A percentile compares a stretch with the other conserved stretches of the same genome.
These are phyloP conservation scores for Varanus salvator DNA, from an alignment of 2,113 vertebrate genomes.

Conservation along the genomic window DNA sequence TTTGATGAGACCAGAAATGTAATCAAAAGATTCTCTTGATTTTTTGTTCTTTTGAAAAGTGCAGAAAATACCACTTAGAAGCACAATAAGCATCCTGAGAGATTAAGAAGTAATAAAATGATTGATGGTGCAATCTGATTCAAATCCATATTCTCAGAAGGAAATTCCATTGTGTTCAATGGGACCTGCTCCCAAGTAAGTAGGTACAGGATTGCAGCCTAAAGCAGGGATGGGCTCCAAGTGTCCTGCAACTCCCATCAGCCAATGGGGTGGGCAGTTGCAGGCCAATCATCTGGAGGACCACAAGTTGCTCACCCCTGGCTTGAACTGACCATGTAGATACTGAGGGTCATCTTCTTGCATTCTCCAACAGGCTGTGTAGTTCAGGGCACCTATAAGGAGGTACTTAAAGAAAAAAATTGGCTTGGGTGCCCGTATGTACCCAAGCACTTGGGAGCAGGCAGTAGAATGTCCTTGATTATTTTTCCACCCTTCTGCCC, in stretches of 20 bases:
- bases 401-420: background rate
- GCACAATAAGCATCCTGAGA: background rate
- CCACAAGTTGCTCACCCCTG: no score
- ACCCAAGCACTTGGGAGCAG: background rate
- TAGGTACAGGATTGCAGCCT: background rate
- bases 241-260: no score
- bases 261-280: no score
- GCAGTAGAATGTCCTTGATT: background rate
- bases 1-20: background rate
- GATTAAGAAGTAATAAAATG: background rate
- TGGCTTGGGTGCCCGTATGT: background rate
- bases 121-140: background rate
- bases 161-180: background rate
- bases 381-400: background rate
- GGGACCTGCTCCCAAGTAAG: background rate
- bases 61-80: background rate
- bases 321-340: no score
- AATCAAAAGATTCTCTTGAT: background rate
- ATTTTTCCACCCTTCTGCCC: background rate
- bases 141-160: background rate
- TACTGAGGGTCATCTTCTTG: rapidly evolving
- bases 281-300: no score
- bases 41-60: background rate
- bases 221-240: background rate
- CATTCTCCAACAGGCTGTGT: background rate